Percentiles rank a stretch among this genome's conserved stretches.
Evolutionary conservation across 2,888 invertebrate species (phyloP).

Genomic region (Pherbina coryleti): DNA sequence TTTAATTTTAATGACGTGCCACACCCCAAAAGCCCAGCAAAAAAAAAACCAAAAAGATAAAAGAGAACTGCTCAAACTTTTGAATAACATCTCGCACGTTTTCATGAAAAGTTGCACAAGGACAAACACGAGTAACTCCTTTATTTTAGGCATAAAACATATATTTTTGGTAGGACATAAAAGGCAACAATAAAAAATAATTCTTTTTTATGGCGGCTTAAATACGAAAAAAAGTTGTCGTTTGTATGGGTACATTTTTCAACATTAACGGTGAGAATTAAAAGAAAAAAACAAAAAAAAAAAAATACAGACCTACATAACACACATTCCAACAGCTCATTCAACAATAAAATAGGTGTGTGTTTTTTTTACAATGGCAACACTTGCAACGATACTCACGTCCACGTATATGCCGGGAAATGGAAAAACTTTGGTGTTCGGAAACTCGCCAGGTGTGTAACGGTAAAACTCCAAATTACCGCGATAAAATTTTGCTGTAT

Average conservation of each 20-base stretch:
- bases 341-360: neutral
- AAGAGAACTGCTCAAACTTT: neutral
- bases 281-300: neutral
- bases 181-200: neutral
- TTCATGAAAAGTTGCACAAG: conserved; percentile 2
- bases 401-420: conserved; percentile 83
- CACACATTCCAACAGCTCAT: neutral
- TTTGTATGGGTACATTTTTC: conserved; percentile 33
- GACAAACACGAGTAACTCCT: neutral
- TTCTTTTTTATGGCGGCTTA: neutral
- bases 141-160: neutral
- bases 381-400: conserved; percentile 75
- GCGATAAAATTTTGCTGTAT: conserved; percentile 90
- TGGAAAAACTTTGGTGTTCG: conserved; percentile 80
- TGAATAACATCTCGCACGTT: neutral
- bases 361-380: conserved; percentile 36
- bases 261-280: neutral
- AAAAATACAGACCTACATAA: neutral
- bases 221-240: conserved; percentile 21
- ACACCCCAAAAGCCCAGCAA: neutral
- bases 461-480: conserved; percentile 88
- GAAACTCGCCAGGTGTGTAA: conserved; percentile 82
- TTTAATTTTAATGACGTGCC: neutral
- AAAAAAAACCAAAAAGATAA: too few relatives aligned
- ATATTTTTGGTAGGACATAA: conserved; percentile 4